These are phyloP conservation scores for Dunckerocampus dactyliophorus DNA, from an alignment of 2,113 vertebrate species.

Conservation along the genomic window DNA sequence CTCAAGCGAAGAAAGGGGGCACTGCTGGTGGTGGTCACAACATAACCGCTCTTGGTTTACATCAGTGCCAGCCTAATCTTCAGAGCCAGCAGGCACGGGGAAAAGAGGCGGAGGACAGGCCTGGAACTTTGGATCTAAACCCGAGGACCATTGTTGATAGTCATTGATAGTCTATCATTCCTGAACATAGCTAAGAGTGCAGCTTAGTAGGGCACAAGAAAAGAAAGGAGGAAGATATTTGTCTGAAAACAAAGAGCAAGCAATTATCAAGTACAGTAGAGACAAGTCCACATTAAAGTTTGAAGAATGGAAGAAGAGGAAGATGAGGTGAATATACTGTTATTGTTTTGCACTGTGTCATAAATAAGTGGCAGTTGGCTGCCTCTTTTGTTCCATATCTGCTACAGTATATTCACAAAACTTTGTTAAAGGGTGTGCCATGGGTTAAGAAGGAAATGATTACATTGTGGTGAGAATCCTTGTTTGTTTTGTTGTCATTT, in stretches of 20 bases:
- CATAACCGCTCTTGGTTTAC: constrained; percentile 23
- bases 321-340: constrained; percentile 51
- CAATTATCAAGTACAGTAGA: background rate
- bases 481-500: background rate
- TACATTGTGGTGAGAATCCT: background rate
- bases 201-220: constrained; percentile 11
- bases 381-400: background rate
- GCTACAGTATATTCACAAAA: background rate
- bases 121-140: constrained; percentile 20
- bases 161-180: constrained; percentile 13
- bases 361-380: too few species aligned
- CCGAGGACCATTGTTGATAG: background rate
- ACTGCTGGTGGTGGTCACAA: constrained; percentile 30
- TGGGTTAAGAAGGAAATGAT: background rate
- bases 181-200: background rate
- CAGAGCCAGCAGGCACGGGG: constrained; percentile 17
- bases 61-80: constrained; percentile 27
- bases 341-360: background rate
- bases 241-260: background rate
- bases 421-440: background rate
- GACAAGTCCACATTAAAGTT: background rate
- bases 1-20: background rate
- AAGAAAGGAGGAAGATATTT: background rate
- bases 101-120: constrained; percentile 7
- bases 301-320: constrained; percentile 58